Percentiles rank a stretch among this genome's conserved stretches.
These are phyloP conservation scores for Bunonema sp. DNA, from an alignment of 2,888 invertebrate genomes.

Conservation along the genomic window DNA sequence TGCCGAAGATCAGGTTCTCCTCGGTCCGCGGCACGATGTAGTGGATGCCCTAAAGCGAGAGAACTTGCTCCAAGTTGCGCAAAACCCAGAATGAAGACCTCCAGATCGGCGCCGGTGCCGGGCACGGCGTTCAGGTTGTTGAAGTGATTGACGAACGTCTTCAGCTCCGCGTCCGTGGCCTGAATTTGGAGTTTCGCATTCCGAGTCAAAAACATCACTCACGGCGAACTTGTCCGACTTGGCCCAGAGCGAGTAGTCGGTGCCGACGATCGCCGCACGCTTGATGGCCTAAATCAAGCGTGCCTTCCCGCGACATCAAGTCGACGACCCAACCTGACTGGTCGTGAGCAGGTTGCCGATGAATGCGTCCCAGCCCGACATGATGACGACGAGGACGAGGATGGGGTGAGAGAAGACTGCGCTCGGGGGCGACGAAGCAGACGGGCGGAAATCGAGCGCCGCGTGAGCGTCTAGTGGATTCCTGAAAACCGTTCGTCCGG, in stretches of 20 bases:
- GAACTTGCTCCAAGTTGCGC: not conserved
- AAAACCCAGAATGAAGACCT: too few relatives aligned
- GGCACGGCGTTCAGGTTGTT: conserved; percentile 17
- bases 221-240: conserved; percentile 27
- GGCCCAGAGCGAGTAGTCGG: conserved; percentile 39
- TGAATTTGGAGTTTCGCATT: conserved; percentile 7
- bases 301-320: too few relatives aligned
- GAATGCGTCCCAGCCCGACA: conserved; percentile 43
- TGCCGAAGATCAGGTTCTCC: conserved; percentile 42
- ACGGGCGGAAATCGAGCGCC: too few relatives aligned
- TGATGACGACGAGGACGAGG: too few relatives aligned
- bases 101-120: conserved; percentile 37
- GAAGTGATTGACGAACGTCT: conserved; percentile 27
- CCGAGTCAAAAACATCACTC: conserved; percentile 3
- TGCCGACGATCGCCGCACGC: conserved; percentile 36
- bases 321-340: too few relatives aligned
- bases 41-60: conserved; percentile 28
- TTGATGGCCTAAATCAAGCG: too few relatives aligned
- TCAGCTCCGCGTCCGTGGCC: conserved; percentile 35
- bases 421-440: too few relatives aligned
- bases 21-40: conserved; percentile 43
- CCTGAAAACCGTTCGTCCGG: too few relatives aligned
- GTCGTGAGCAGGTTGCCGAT: conserved; percentile 19
- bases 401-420: too few relatives aligned
- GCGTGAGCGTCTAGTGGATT: too few relatives aligned